Conservation (phyloP, 1,140 invertebrate species). For the Bombus polaris region DNA sequence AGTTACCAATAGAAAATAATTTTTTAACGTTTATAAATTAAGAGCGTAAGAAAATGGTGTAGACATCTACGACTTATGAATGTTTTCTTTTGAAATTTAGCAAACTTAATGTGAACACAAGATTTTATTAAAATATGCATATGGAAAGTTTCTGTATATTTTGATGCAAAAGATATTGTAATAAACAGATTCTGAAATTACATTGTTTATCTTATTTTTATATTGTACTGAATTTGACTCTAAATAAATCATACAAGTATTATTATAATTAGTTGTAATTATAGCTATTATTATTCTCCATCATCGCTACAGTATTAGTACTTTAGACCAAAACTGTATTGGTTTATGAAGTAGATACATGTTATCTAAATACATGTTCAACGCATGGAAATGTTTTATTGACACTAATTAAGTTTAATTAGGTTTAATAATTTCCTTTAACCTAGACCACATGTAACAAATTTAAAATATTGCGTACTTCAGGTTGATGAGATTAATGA, state of each 20-base stretch:
- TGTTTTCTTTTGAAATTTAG: not conserved
- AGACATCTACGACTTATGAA: not conserved
- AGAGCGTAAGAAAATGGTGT: not conserved
- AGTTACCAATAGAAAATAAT: not conserved
- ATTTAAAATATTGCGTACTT: slow-evolving; percentile 14
- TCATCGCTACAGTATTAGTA: slow-evolving; percentile 19
- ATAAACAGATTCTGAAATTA: not conserved
- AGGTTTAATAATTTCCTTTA: slow-evolving; percentile 25
- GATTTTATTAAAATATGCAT: not conserved
- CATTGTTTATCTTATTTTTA: not conserved
- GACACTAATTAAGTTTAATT: not conserved
- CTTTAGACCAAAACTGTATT: slow-evolving; percentile 22
- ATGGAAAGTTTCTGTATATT: not conserved
- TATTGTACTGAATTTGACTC: slow-evolving; percentile 5
- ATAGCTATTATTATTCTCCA: slow-evolving; percentile 28
- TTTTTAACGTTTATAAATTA: not conserved
- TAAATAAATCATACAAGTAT: slow-evolving; percentile 46
- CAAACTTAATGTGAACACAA: not conserved
- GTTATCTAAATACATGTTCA: slow-evolving; percentile 3
- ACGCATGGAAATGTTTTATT: slow-evolving; percentile 12
- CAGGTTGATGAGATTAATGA: not conserved
- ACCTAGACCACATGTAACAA: slow-evolving; percentile 23
- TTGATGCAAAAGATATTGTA: not conserved
- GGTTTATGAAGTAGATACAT: not conserved
- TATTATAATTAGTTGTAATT: slow-evolving; percentile 21